phyloP scores from a whole-genome alignment of 2,888 invertebrate genomes.

The Elysia crispata region DNA sequence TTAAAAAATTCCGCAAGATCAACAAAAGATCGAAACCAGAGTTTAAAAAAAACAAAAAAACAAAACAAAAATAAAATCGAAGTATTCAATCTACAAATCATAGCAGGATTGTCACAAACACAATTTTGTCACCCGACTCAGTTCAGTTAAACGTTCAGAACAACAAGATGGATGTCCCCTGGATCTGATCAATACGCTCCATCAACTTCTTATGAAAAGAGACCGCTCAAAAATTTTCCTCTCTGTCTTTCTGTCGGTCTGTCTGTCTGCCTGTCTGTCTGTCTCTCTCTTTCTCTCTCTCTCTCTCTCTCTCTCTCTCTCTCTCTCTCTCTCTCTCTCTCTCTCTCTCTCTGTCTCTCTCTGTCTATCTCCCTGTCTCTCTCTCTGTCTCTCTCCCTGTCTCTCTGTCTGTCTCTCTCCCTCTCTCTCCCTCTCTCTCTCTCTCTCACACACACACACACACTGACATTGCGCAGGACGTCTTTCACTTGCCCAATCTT shows the following conservation, averaged over 20 bases:
- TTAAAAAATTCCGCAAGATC: too few relatives aligned
- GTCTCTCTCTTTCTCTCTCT: neutral
- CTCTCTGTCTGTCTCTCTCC: neutral
- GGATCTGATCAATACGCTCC: neutral
- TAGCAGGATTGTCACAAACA: too few relatives aligned
- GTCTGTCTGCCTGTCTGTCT: neutral
- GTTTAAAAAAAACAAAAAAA: too few relatives aligned
- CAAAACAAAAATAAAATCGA: neutral
- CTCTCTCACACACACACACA: neutral
- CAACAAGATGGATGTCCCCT: neutral
- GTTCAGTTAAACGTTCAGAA: neutral
- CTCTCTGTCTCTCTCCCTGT: neutral
- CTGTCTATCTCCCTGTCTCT: neutral
- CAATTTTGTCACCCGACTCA: too few relatives aligned
- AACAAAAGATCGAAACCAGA: too few relatives aligned
- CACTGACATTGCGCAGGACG: conserved; percentile 1
- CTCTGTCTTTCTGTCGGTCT: too few relatives aligned
- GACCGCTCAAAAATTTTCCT: too few relatives aligned
- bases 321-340: neutral
- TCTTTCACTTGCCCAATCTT: neutral
- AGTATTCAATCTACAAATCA: neutral
- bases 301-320: neutral
- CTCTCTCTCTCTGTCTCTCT: neutral
- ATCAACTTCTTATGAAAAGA: neutral
- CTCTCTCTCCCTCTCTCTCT: neutral